phyloP scores from a whole-genome alignment of 64 coral and sea anemone genomes.

The Stichodactyla mertensii region DNA sequence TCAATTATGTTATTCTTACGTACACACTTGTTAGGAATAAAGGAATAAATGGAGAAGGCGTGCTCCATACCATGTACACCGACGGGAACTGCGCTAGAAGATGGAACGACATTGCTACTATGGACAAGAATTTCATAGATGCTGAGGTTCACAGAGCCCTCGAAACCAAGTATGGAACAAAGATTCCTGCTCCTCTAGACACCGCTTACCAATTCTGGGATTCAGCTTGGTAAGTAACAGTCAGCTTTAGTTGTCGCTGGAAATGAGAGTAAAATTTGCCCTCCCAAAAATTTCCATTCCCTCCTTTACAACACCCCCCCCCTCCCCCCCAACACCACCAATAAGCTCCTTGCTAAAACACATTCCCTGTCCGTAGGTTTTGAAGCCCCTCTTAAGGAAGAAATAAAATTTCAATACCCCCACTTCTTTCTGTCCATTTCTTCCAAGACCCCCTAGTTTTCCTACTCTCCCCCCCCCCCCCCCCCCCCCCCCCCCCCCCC shows the following conservation, averaged over 20 bases:
- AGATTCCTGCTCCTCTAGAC: conserved; percentile 57
- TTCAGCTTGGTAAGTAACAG: conserved; percentile 16
- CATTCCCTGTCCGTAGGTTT: too few species aligned
- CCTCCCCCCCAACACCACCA: too few species aligned
- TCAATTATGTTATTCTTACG: not conserved
- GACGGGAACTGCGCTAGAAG: conserved; percentile 64
- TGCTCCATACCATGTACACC: conserved; percentile 71
- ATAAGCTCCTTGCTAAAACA: too few species aligned
- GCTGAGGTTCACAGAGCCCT: conserved; percentile 66
- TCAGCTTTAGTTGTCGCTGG: not conserved
- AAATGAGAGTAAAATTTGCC: too few species aligned
- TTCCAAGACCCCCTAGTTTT: too few species aligned
- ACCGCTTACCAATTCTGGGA: conserved; percentile 79
- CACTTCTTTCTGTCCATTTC: too few species aligned
- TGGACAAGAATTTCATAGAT: conserved; percentile 55
- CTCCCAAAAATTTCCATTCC: too few species aligned
- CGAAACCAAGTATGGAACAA: conserved; percentile 61
- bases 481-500: too few species aligned
- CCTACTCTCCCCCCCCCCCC: too few species aligned
- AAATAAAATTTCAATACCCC: too few species aligned
- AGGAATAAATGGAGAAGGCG: conserved; percentile 60
- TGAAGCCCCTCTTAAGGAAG: not conserved
- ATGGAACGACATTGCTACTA: conserved; percentile 69
- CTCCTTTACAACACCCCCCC: too few species aligned
- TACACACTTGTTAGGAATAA: conserved; percentile 28